A percentile compares a stretch with the other conserved stretches of the same genome.
phyloP scores from a whole-genome alignment of 1,140 invertebrate genomes.

The Caenorhabditis latens region DNA sequence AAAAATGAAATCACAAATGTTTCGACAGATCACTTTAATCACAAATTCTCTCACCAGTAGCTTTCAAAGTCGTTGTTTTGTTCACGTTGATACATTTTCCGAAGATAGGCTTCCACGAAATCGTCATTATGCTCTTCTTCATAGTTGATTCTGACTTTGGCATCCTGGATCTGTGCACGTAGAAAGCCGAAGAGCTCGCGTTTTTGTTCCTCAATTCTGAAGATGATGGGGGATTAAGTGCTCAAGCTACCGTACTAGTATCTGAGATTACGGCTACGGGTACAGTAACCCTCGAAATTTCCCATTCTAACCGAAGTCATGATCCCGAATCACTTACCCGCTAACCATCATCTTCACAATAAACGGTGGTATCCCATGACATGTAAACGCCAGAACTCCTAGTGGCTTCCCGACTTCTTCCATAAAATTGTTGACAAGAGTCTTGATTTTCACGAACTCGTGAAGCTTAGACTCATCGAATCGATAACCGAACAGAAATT shows the following conservation, averaged over 20 bases:
- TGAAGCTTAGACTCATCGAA: conserved; percentile 45
- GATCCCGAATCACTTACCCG: neutral
- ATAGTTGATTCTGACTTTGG: conserved; percentile 42
- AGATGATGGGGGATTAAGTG: conserved; percentile 13
- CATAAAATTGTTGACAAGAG: conserved; percentile 50
- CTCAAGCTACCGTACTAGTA: too few species aligned
- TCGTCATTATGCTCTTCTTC: conserved; percentile 40
- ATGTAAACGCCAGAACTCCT: conserved; percentile 56
- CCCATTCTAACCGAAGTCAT: too few species aligned
- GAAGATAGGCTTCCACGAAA: conserved; percentile 62
- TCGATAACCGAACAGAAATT: conserved; percentile 59
- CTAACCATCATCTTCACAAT: neutral
- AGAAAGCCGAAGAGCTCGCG: conserved; percentile 6
- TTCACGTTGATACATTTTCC: conserved; percentile 60
- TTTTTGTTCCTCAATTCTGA: conserved; percentile 44
- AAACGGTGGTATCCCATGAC: neutral
- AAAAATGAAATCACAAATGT: too few species aligned
- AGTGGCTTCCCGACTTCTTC: conserved; percentile 51
- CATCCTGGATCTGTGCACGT: conserved; percentile 1
- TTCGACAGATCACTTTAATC: neutral
- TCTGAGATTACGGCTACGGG: too few species aligned
- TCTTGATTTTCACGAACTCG: conserved; percentile 58
- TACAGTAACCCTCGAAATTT: too few species aligned
- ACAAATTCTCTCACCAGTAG: neutral
- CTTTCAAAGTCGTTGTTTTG: conserved; percentile 44